Evolutionary conservation across 53 echinoderm and acorn worm genomes (phyloP).

Genomic region (Luidia sarsii): DNA sequence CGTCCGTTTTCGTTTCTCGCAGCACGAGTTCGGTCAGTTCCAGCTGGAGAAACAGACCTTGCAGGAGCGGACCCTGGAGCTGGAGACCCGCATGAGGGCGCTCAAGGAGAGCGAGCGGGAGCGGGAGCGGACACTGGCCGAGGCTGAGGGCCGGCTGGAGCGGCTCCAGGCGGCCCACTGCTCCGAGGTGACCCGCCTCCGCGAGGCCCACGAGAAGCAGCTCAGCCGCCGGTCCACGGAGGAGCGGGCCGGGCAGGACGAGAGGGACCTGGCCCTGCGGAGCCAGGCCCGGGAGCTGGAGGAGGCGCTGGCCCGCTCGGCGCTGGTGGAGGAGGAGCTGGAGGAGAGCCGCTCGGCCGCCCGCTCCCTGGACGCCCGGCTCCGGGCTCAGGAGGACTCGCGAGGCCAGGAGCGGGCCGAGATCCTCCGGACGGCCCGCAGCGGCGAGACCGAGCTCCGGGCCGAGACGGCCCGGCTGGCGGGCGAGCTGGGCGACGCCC

Average conservation of each 20-base stretch:
- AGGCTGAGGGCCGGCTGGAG: constrained; percentile 44
- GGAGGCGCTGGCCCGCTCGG: constrained; percentile 68
- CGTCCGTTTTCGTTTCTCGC: constrained; percentile 1
- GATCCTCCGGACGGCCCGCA: constrained; percentile 51
- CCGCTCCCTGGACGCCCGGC: constrained; percentile 57
- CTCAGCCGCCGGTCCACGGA: constrained; percentile 46
- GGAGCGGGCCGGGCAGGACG: constrained; percentile 52
- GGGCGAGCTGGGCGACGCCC: constrained; percentile 52
- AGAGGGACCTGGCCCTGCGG: constrained; percentile 71
- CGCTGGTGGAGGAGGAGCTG: constrained; percentile 60
- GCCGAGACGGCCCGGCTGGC: constrained; percentile 22
- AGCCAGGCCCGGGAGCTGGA: constrained; percentile 74
- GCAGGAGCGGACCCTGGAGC: constrained; percentile 67
- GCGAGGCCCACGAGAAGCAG: constrained; percentile 58
- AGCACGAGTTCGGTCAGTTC: constrained; percentile 58
- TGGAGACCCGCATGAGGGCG: constrained; percentile 62
- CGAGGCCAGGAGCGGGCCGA: constrained; percentile 60
- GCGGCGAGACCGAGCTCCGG: constrained; percentile 39
- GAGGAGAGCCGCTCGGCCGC: constrained; percentile 60
- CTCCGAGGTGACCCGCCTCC: constrained; percentile 38
- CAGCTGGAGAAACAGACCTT: constrained; percentile 64
- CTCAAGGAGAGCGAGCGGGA: constrained; percentile 69
- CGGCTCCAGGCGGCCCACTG: constrained; percentile 16
- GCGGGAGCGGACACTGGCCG: constrained; percentile 61
- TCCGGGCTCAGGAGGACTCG: constrained; percentile 61